phyloP scores from a whole-genome alignment of 1,140 invertebrate species.

The Rhyzopertha dominica region DNA sequence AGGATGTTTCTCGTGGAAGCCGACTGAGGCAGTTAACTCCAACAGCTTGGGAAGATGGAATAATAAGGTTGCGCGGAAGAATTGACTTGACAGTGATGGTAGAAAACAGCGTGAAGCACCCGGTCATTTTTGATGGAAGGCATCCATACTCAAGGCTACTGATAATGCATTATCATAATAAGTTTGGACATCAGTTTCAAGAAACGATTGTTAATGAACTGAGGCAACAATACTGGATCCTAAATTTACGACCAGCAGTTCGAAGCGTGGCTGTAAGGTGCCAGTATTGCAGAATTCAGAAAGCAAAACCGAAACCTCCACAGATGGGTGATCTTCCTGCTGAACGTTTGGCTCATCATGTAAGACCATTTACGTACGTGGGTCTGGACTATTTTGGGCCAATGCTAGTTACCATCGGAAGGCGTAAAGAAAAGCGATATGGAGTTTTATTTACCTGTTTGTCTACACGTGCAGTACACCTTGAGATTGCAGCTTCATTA shows the following conservation, averaged over 20 bases:
- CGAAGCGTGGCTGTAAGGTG: background rate
- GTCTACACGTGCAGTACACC: background rate
- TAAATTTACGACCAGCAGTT: background rate
- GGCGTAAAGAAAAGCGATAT: constrained; percentile 37
- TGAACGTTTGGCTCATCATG: background rate
- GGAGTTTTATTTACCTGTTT: constrained; percentile 25
- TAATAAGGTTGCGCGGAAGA: too few relatives aligned
- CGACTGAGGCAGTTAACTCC: too few relatives aligned
- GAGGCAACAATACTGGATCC: constrained; percentile 2
- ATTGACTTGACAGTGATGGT: too few relatives aligned
- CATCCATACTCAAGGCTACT: too few relatives aligned
- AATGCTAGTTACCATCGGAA: constrained; percentile 27
- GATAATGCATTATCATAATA: too few relatives aligned
- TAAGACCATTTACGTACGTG: background rate
- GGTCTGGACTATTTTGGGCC: constrained; percentile 37
- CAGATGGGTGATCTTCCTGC: background rate
- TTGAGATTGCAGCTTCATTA: background rate
- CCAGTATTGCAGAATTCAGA: constrained; percentile 2
- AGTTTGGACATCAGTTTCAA: too few relatives aligned
- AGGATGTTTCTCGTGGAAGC: too few relatives aligned
- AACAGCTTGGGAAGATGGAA: too few relatives aligned
- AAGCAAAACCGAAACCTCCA: background rate
- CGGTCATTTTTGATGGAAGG: too few relatives aligned
- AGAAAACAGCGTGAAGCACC: too few relatives aligned
- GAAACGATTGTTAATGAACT: too few relatives aligned